Percentiles rank a stretch among this genome's conserved stretches.
Evolutionary conservation across 2,797 vertebrate genomes (phyloP).

Genomic region (Hypotaenidia philippensis): DNA sequence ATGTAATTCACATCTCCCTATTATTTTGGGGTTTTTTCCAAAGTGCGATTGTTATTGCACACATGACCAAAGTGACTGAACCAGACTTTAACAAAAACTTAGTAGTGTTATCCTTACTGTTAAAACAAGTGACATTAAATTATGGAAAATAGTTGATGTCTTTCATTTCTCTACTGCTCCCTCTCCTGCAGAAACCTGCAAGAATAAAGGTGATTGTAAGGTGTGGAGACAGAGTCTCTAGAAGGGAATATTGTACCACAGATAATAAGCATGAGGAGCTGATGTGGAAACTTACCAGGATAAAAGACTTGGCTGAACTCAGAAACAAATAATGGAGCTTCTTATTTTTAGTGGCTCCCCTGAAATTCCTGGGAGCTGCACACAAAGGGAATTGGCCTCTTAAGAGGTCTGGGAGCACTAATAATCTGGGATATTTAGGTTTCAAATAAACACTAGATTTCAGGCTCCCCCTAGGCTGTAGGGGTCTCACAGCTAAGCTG

Average conservation of each 20-base stretch:
- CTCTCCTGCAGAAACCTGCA: neutral
- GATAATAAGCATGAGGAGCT: neutral
- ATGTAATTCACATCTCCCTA: neutral
- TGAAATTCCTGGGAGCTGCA: neutral
- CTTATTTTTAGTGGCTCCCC: neutral
- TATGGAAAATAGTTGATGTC: neutral
- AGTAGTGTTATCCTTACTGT: neutral
- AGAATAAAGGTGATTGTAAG: neutral
- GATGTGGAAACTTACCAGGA: neutral
- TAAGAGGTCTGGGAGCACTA: neutral
- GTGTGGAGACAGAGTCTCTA: neutral
- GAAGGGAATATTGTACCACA: neutral
- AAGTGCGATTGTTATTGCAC: neutral
- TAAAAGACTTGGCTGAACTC: neutral
- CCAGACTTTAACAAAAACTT: neutral
- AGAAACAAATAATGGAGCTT: neutral
- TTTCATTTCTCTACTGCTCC: neutral
- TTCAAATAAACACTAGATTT: neutral
- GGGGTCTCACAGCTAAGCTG: neutral
- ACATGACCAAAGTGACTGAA: neutral
- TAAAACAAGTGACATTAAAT: neutral
- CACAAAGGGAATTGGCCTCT: neutral
- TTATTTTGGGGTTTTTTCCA: neutral
- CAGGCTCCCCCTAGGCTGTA: fast-evolving
- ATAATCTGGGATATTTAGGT: neutral